phyloP scores from a whole-genome alignment of 2,797 vertebrate genomes.

The Smutsia temminckii region DNA sequence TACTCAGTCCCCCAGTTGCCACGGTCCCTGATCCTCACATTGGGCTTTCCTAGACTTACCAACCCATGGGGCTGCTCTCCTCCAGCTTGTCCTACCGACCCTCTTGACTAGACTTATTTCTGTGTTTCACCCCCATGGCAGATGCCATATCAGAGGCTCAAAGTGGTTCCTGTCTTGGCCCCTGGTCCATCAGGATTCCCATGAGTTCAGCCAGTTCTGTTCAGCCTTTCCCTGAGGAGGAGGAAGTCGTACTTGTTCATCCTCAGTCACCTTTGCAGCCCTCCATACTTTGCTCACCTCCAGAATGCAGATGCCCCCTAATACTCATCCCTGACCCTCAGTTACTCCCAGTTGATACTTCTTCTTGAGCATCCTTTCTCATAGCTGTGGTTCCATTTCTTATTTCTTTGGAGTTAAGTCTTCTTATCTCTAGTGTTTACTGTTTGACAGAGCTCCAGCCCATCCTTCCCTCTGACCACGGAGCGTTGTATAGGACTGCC shows the following conservation, averaged over 20 bases:
- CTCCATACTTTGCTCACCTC: not conserved
- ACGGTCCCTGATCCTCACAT: accelerated
- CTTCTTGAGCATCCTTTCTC: not conserved
- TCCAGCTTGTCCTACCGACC: too few species aligned
- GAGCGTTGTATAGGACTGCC: not conserved
- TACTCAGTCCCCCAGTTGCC: not conserved
- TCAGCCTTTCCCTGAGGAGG: not conserved
- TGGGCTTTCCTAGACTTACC: not conserved
- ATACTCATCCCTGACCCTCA: accelerated
- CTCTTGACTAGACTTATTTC: too few species aligned
- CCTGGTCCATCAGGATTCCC: not conserved
- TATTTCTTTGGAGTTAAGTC: not conserved
- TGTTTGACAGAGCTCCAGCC: not conserved
- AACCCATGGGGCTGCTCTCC: accelerated
- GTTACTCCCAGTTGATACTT: not conserved
- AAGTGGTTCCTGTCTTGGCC: not conserved
- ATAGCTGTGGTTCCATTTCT: not conserved
- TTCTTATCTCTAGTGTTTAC: not conserved
- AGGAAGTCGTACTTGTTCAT: not conserved
- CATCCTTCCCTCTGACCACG: not conserved
- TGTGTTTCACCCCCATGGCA: not conserved
- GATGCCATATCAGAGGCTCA: not conserved
- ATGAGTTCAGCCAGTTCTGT: not conserved
- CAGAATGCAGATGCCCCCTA: not conserved
- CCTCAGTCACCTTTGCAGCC: not conserved